phyloP scores from a whole-genome alignment of 2,113 vertebrate genomes.

The Barnardius zonarius region DNA sequence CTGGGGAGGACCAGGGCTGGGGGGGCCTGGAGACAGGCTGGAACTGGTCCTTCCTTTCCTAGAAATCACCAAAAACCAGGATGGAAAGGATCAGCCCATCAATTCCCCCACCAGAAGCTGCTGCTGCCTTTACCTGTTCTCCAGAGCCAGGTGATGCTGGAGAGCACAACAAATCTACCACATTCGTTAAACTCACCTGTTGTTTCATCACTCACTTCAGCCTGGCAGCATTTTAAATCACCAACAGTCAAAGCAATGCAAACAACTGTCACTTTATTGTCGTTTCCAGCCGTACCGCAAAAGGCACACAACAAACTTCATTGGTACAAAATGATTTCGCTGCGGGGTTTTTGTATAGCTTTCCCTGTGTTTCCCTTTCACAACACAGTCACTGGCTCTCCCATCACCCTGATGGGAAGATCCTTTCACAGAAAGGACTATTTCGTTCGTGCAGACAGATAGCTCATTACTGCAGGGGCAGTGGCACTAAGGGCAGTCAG shows the following conservation, averaged over 20 bases:
- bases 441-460: constrained; percentile 63
- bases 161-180: accelerated
- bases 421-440: constrained; percentile 96
- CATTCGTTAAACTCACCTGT: accelerated
- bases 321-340: constrained; percentile 69
- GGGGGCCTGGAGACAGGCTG: background rate
- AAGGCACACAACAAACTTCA: constrained; percentile 81
- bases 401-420: constrained; percentile 59
- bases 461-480: constrained; percentile 59
- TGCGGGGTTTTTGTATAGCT: background rate
- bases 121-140: background rate
- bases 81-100: background rate
- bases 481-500: background rate
- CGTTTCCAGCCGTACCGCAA: constrained; percentile 75
- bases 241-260: constrained; percentile 21
- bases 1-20: background rate
- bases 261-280: constrained; percentile 86
- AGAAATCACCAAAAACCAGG: background rate
- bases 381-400: constrained; percentile 33
- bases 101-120: background rate
- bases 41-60: background rate
- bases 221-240: background rate
- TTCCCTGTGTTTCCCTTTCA: background rate
- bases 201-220: accelerated
- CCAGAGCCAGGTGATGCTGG: accelerated